Conservation (phyloP, 2,113 vertebrate genomes). For the Upupa epops region DNA sequence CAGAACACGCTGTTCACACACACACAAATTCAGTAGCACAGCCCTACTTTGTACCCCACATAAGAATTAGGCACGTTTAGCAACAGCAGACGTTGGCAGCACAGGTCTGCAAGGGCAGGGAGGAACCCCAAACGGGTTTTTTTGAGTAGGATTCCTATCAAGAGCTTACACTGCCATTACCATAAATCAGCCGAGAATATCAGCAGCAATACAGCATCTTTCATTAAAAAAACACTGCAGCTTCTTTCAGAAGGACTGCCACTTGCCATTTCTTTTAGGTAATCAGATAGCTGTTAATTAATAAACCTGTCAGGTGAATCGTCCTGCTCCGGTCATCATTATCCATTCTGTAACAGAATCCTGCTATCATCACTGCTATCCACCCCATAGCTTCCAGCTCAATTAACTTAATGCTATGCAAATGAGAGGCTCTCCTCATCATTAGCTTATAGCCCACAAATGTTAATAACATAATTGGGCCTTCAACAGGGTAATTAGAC, state of each 20-base stretch:
- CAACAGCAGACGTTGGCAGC: neutral
- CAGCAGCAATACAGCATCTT: neutral
- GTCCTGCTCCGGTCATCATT: conserved; percentile 84
- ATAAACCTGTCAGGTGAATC: conserved; percentile 93
- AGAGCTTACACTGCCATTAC: neutral
- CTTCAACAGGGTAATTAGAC: conserved; percentile 93
- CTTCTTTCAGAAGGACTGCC: conserved; percentile 35
- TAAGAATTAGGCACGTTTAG: neutral
- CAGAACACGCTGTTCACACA: neutral
- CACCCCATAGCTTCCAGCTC: conserved; percentile 78
- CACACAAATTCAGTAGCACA: neutral
- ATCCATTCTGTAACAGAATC: conserved; percentile 90
- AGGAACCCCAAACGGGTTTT: neutral
- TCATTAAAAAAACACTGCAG: conserved; percentile 6
- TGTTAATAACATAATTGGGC: conserved; percentile 95
- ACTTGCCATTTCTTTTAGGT: conserved; percentile 77
- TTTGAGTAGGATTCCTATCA: neutral
- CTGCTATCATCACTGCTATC: conserved; percentile 76
- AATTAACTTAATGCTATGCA: conserved; percentile 99
- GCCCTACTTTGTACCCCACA: neutral
- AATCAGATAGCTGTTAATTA: conserved; percentile 93
- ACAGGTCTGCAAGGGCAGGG: neutral
- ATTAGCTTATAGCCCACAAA: conserved; percentile 85
- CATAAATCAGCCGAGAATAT: neutral
- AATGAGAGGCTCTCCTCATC: conserved; percentile 88